These are phyloP conservation scores for Petromus typicus DNA, from an alignment of 2,113 vertebrate genomes.

Conservation along the genomic window DNA sequence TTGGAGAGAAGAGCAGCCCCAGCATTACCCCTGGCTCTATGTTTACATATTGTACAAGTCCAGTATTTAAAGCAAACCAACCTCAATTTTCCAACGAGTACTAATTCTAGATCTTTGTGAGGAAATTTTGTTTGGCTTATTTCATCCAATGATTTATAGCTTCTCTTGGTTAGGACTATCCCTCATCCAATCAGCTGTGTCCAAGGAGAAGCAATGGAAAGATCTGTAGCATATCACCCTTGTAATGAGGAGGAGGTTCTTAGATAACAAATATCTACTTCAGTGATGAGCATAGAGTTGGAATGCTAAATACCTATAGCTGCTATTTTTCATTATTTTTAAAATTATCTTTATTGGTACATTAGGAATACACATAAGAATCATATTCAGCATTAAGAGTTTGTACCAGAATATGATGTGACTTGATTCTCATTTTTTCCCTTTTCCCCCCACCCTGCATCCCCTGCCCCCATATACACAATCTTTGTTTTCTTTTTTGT, in stretches of 20 bases:
- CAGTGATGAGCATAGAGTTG: background rate
- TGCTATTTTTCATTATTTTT: slow-evolving; percentile 64
- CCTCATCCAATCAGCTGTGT: background rate
- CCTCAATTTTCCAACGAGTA: background rate
- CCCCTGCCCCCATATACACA: no score
- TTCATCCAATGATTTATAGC: background rate
- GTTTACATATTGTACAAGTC: background rate
- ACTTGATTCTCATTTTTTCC: no score
- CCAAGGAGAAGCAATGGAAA: background rate
- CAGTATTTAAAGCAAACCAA: background rate
- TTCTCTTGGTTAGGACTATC: background rate
- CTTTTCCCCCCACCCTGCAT: no score
- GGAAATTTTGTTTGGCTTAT: background rate
- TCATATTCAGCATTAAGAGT: no score
- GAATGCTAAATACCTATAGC: background rate
- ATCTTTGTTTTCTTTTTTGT: no score
- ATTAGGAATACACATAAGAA: no score
- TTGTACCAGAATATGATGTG: no score
- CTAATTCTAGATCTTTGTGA: background rate
- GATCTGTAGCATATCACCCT: background rate
- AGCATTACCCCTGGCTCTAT: background rate
- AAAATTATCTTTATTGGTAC: no score
- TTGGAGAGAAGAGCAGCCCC: background rate
- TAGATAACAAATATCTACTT: background rate
- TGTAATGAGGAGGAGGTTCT: background rate